Conservation (phyloP, 1,140 invertebrate genomes). For the Drosophila malerkotliana region DNA sequence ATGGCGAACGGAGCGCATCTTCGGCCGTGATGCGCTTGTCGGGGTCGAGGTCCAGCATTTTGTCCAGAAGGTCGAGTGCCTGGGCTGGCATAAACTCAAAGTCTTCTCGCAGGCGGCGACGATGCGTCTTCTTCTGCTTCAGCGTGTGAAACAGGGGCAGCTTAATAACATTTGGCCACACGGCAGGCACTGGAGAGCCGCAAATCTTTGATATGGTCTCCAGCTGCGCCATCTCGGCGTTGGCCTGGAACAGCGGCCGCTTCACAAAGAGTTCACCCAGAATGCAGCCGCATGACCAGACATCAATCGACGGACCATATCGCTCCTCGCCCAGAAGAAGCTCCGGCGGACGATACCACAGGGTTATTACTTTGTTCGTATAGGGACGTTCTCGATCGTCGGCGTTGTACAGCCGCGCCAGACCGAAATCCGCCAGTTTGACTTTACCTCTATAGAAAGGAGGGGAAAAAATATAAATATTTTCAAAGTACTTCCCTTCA, state of each 20-base stretch:
- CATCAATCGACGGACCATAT: conserved; percentile 99
- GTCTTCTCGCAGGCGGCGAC: conserved; percentile 95
- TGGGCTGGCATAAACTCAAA: conserved; percentile 95
- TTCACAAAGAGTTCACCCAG: conserved; percentile 98
- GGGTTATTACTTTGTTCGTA: conserved; percentile 99
- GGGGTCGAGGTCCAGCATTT: conserved; percentile 98
- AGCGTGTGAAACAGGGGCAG: conserved; percentile 96
- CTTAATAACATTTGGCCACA: conserved; percentile 98
- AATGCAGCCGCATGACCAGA: conserved; percentile 99
- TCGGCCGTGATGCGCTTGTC: conserved; percentile 96
- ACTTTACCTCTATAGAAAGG: conserved; percentile 95
- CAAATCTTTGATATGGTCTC: conserved; percentile 98
- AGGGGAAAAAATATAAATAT: neutral
- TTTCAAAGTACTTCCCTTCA: neutral
- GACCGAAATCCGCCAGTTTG: conserved; percentile 99
- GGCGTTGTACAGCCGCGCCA: conserved; percentile 97
- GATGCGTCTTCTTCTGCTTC: conserved; percentile 95
- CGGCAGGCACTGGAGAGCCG: conserved; percentile 97
- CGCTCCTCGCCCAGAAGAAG: conserved; percentile 98
- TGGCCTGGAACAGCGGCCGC: conserved; percentile 97
- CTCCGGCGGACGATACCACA: conserved; percentile 99
- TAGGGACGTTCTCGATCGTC: conserved; percentile 98
- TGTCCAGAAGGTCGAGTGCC: conserved; percentile 97
- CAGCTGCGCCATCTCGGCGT: conserved; percentile 96
- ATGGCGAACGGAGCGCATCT: conserved; percentile 96